These are phyloP conservation scores for Callipepla squamata DNA, from an alignment of 2,113 vertebrate genomes.

Conservation along the genomic window DNA sequence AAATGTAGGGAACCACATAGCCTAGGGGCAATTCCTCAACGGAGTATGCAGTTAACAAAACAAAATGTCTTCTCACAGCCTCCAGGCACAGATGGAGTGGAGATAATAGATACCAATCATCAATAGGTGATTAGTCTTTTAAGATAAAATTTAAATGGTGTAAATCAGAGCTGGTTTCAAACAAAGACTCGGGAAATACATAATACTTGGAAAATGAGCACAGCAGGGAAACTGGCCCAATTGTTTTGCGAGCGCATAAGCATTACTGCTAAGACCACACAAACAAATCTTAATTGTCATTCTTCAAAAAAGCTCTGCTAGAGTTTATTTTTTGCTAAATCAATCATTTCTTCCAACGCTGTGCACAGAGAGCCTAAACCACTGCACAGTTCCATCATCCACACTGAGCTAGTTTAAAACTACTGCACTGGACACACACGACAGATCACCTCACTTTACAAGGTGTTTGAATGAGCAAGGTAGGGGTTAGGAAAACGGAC, in stretches of 20 bases:
- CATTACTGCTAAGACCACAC: not conserved
- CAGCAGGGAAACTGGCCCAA: not conserved
- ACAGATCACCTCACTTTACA: not conserved
- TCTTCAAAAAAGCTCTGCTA: not conserved
- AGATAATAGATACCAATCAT: not conserved
- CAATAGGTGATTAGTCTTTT: not conserved
- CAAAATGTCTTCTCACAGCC: slow-evolving; percentile 1
- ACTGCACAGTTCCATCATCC: not conserved
- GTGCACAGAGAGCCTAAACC: not conserved
- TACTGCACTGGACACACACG: not conserved
- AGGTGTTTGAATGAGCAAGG: not conserved
- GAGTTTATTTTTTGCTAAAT: not conserved
- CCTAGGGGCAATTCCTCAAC: not conserved
- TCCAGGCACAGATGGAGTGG: not conserved
- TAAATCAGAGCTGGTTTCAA: not conserved
- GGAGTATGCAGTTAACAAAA: slow-evolving; percentile 4
- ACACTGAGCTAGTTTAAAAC: not conserved
- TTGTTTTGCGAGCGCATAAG: not conserved
- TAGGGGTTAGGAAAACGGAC: not conserved
- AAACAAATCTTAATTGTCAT: not conserved
- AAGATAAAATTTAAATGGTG: not conserved
- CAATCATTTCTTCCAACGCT: not conserved
- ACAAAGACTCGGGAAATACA: not conserved
- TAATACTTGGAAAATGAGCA: not conserved
- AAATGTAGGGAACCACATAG: not conserved